Percentiles rank a stretch among this genome's conserved stretches.
phyloP scores from a whole-genome alignment of 2,797 vertebrate genomes.

The Thamnophis elegans region DNA sequence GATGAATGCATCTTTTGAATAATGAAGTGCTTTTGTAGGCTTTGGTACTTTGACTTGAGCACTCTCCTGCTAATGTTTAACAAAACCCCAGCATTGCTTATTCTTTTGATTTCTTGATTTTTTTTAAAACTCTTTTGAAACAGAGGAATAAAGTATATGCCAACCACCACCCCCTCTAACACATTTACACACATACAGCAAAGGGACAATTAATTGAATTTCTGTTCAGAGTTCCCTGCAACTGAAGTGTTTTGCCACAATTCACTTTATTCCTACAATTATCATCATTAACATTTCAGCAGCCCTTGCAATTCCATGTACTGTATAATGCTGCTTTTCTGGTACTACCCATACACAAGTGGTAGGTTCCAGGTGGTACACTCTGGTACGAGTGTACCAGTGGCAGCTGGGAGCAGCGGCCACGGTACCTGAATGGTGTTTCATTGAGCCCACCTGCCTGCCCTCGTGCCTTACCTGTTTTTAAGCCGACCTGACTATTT shows the following conservation, averaged over 20 bases:
- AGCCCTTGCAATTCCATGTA: constrained; percentile 7
- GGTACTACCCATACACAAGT: neutral
- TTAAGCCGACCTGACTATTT: no score
- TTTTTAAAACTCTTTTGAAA: neutral
- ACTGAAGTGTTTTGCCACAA: neutral
- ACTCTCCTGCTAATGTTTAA: constrained; percentile 17
- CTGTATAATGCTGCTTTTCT: constrained; percentile 2
- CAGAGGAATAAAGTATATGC: neutral
- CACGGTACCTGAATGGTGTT: no score
- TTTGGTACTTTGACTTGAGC: neutral
- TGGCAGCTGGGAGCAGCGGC: no score
- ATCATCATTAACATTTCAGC: constrained; percentile 35
- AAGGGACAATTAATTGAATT: constrained; percentile 17
- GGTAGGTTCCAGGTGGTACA: no score
- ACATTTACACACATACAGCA: neutral
- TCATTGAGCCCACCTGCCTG: no score
- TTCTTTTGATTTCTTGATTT: neutral
- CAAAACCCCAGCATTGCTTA: neutral
- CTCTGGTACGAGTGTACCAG: no score
- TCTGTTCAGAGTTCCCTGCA: constrained; percentile 17
- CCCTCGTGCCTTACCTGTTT: no score
- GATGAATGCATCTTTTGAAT: neutral
- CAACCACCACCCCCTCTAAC: neutral
- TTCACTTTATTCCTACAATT: constrained; percentile 42
- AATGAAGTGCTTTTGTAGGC: constrained; percentile 17